Evolutionary conservation across 2,888 invertebrate genomes (phyloP), one percentile per base, ranked within the genome.

Genomic region (Selenia dentaria): DNA sequence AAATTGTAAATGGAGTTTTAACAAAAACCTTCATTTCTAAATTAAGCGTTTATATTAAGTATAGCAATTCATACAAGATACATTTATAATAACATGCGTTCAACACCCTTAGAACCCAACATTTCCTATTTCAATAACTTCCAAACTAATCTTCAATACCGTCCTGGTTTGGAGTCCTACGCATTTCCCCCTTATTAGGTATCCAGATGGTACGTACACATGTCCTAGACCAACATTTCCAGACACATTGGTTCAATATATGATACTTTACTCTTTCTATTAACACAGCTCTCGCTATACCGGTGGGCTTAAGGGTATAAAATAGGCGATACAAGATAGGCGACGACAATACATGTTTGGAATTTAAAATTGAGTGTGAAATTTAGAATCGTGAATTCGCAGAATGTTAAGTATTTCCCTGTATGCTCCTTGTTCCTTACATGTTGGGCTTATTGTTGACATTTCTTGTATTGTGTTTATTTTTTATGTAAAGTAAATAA

Each of bases 331-430:
- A 72, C 75, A 74, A 74, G 75, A 82, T 81, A 81, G 79, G 80
- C 76, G 75, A 75, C 80, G 74, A 83, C 83, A 83, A 83, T 82
- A 78, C 82, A 65, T 64, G 72, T 69, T 79, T 61, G 74, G 83
- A 85, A 84, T 85, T 84, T 83, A 73, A 85, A 85, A 84, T 84
- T 80, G 74, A 74, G 77, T 70, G 76, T 71, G 68, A 78, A 75
- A 71, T 77, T 68, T 70, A 82, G 79, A 78, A 79, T 47, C 76
- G 79, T 56, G 65, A 46, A 39, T 43, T 58, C 47, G 49, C 51
- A 12, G 22, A 16, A 31, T 12, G 25, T 35, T 31, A 25, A 18
- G 13, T 22, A 14, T 8, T 22, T 8, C 22, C 5, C 6, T 22
- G 8, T 1, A 8, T 8, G 22, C 22, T 22, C 8, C 22, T 38